Evolutionary conservation across 2,888 invertebrate species (phyloP), one percentile per base, ranked within the genome.

Genomic region (Lepetodrilus schrolli): DNA sequence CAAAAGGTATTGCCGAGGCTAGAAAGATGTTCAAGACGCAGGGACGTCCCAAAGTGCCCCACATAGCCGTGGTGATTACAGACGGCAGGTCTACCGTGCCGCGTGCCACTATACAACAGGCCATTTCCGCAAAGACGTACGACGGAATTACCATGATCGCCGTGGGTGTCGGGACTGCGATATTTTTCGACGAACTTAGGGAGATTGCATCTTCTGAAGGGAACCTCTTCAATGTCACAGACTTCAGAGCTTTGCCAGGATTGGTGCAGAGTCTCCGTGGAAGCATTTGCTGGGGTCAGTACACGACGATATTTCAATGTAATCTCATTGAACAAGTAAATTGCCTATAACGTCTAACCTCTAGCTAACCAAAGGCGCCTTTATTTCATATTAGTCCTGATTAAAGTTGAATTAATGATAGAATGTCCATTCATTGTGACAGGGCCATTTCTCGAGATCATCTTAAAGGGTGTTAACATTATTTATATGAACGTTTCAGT

Each of bases 1-100:
- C 84, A 0, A 72, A 74, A 4, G 85, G 85, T 20, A 76, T 86
- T 10, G 72, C 76, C 10, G 78, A 76, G 26, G 75, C 84, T 2
- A 71, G 81, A n/a, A 75, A 79, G 38, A 78, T 83, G 66, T 82
- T 84, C 69, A 69, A 65, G 0, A 70, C 50, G 7, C 82, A 83
- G 34, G 80, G 80, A 26, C 75, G 84, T 36, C 73, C 73, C 4
- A 77, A 82, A 50, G 83, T 84, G 0, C 85, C 86, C 0, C 84
- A 84, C 58, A 78, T 86, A n/a, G 82, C 81, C 13, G 81, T 86
- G 13, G 83, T 86, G 30, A 83, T 86, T 72, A 86, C 86, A 7
- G 86, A 86, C 49, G 86, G 86, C 1, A 70, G 83, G 21, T 86
- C 86, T 0, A 80, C 79, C 0, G 77, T 81, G 21, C 83, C 84